Conservation (phyloP, 2,797 vertebrate genomes). For the Epinephelus coioides region DNA sequence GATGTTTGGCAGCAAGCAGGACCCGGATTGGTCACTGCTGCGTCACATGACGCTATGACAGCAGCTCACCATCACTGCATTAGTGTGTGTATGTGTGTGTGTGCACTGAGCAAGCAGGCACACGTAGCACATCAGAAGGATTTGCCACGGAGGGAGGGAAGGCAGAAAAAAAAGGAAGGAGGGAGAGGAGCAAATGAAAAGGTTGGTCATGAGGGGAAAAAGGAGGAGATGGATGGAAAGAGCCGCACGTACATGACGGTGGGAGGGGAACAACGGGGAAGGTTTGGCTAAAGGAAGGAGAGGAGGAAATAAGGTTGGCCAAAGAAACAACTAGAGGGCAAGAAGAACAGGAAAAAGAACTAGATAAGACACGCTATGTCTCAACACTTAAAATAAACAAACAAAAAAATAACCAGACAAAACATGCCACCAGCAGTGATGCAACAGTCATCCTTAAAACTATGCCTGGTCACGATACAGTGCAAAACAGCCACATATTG, state of each 20-base stretch:
- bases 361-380: background rate
- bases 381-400: background rate
- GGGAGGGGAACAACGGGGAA: slow-evolving; percentile 14
- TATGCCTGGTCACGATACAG: background rate
- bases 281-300: slow-evolving; percentile 35
- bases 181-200: slow-evolving; percentile 45
- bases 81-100: slow-evolving; percentile 46
- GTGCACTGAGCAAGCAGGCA: slow-evolving; percentile 57
- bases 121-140: slow-evolving; percentile 73
- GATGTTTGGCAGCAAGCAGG: slow-evolving; percentile 77
- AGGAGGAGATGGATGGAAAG: slow-evolving; percentile 24
- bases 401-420: background rate
- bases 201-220: slow-evolving; percentile 48
- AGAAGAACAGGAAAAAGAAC: slow-evolving; percentile 15
- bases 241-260: slow-evolving; percentile 3
- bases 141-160: slow-evolving; percentile 60
- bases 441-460: slow-evolving; percentile 12
- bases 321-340: slow-evolving; percentile 40
- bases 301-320: slow-evolving; percentile 17
- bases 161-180: slow-evolving; percentile 14
- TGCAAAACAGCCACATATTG: background rate
- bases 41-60: slow-evolving; percentile 78
- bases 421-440: slow-evolving; percentile 4
- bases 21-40: slow-evolving; percentile 71
- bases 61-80: slow-evolving; percentile 50